phyloP scores from a whole-genome alignment of 2,113 vertebrate species.

The Panthera tigris region DNA sequence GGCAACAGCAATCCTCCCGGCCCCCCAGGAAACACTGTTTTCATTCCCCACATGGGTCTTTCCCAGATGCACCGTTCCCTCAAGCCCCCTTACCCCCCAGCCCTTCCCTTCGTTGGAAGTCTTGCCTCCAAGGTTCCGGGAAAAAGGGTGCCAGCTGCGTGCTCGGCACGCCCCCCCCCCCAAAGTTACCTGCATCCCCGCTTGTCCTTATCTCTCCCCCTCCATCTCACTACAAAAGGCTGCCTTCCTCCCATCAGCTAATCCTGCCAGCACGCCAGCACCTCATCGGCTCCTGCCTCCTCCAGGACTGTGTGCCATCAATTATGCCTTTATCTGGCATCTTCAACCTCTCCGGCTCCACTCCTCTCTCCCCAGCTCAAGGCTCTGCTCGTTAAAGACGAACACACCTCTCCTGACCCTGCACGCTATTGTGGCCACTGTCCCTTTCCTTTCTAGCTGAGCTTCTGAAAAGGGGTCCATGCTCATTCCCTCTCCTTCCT shows the following conservation, averaged over 20 bases:
- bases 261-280: rapidly evolving
- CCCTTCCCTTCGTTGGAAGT: neutral
- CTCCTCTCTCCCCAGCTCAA: neutral
- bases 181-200: neutral
- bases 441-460: neutral
- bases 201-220: neutral
- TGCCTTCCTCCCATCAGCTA: neutral
- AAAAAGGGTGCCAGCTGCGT: neutral
- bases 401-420: neutral
- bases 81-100: neutral
- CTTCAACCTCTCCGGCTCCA: neutral
- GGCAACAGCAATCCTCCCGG: rapidly evolving
- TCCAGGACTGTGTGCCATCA: neutral
- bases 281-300: neutral
- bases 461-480: neutral
- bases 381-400: neutral
- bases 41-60: neutral
- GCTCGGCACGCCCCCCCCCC: neutral
- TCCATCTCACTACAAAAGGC: neutral
- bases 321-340: neutral
- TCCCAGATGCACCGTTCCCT: neutral
- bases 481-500: neutral
- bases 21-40: neutral
- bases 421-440: neutral
- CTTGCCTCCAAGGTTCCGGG: neutral